Conservation (phyloP, 2,113 vertebrate species). For the Phaethornis superciliosus region DNA sequence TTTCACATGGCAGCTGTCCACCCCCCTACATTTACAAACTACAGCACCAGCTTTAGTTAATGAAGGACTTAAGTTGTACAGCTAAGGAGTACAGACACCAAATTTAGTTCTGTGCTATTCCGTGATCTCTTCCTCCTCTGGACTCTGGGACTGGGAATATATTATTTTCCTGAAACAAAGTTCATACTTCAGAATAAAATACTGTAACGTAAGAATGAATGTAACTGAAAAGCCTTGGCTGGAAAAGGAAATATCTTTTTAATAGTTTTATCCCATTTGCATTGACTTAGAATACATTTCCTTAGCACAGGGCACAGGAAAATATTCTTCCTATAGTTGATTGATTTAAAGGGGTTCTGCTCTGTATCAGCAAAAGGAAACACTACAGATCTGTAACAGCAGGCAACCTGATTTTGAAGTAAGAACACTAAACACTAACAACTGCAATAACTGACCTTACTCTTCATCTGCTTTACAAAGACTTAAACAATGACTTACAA, state of each 20-base stretch:
- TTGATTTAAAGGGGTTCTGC: slow-evolving; percentile 13
- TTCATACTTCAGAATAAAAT: background rate
- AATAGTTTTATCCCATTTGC: slow-evolving; percentile 46
- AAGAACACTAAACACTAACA: background rate
- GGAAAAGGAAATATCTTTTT: slow-evolving; percentile 24
- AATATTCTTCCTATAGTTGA: slow-evolving; percentile 5
- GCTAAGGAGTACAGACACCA: background rate
- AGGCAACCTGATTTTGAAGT: background rate
- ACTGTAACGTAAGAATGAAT: background rate
- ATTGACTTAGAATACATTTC: slow-evolving; percentile 27
- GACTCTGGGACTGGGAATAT: background rate
- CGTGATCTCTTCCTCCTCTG: background rate
- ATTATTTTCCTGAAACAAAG: background rate
- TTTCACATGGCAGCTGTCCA: background rate
- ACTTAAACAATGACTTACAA: background rate
- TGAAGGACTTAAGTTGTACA: background rate
- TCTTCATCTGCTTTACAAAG: background rate
- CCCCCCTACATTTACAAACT: too few species aligned
- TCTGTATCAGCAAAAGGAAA: background rate
- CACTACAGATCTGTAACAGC: background rate
- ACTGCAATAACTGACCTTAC: background rate
- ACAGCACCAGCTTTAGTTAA: background rate
- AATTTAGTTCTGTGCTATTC: background rate
- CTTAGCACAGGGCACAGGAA: background rate
- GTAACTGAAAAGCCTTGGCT: background rate